phyloP scores from a whole-genome alignment of 53 echinoderm and acorn worm genomes.

The Patiria pectinifera region DNA sequence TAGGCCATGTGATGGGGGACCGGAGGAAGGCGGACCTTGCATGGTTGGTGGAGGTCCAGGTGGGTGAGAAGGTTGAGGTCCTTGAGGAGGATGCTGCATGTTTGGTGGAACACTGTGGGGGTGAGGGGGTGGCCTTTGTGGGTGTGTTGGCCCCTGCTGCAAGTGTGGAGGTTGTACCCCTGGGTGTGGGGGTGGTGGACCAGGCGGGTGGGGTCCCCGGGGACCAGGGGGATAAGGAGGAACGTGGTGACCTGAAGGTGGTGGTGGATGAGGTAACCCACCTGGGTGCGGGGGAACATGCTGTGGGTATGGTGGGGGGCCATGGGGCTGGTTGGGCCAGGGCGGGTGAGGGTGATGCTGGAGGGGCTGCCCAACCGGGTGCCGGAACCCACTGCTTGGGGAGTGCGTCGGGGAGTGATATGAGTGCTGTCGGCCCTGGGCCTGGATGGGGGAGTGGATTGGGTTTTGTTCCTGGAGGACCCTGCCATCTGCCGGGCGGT shows the following conservation, averaged over 20 bases:
- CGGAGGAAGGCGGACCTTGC: constrained; percentile 48
- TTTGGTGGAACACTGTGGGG: constrained; percentile 57
- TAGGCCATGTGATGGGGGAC: constrained; percentile 36
- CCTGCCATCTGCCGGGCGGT: constrained; percentile 26
- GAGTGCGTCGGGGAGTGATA: constrained; percentile 64
- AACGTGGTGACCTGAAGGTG: constrained; percentile 32
- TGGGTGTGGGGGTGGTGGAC: constrained; percentile 37
- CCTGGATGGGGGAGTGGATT: constrained; percentile 56
- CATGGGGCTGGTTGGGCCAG: constrained; percentile 62
- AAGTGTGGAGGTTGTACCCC: constrained; percentile 60
- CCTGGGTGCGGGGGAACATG: constrained; percentile 62
- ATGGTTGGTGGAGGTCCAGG: constrained; percentile 60
- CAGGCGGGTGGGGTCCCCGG: constrained; percentile 64
- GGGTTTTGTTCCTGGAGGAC: constrained; percentile 69
- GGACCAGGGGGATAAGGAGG: constrained; percentile 69
- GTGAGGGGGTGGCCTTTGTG: constrained; percentile 62
- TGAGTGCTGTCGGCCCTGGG: constrained; percentile 28
- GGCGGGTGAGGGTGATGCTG: constrained; percentile 54
- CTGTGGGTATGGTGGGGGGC: constrained; percentile 36
- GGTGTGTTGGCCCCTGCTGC: constrained; percentile 58
- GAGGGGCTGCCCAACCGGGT: constrained; percentile 58
- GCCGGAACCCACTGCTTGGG: constrained; percentile 47
- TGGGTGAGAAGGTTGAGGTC: constrained; percentile 24
- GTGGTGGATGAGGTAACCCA: constrained; percentile 54
- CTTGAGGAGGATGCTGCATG: constrained; percentile 34